A percentile compares a stretch with the other conserved stretches of the same genome.
Evolutionary conservation across 1,140 invertebrate genomes (phyloP).

Genomic region (Cydia fagiglandana): DNA sequence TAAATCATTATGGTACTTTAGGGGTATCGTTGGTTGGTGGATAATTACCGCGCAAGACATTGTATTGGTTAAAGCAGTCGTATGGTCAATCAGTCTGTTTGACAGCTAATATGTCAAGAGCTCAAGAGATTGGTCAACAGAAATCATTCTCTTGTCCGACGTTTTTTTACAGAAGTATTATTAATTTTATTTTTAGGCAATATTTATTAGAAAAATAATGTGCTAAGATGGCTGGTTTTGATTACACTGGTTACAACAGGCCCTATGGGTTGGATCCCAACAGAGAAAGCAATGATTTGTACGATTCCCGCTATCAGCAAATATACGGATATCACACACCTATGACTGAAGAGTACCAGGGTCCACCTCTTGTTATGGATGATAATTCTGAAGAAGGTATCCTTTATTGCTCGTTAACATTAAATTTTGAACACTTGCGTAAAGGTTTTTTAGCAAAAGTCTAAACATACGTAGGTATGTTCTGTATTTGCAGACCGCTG

Average conservation of each 20-base stretch:
- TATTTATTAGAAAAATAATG: slow-evolving; percentile 30
- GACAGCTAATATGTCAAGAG: slow-evolving; percentile 10
- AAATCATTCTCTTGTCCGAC: slow-evolving; percentile 14
- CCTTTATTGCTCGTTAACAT: not conserved
- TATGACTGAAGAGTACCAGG: slow-evolving; percentile 70
- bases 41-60: not conserved
- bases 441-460: not conserved
- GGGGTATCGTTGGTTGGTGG: not conserved
- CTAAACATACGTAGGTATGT: too few relatives aligned
- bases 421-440: not conserved
- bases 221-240: slow-evolving; percentile 71
- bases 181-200: slow-evolving; percentile 25
- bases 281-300: slow-evolving; percentile 70
- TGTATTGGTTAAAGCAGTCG: not conserved
- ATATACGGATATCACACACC: slow-evolving; percentile 75
- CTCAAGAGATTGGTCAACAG: not conserved
- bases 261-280: slow-evolving; percentile 70
- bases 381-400: slow-evolving; percentile 80
- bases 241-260: slow-evolving; percentile 69
- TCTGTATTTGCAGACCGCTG: not conserved
- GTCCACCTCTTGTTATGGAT: slow-evolving; percentile 72
- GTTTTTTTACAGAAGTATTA: slow-evolving; percentile 21
- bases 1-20: too few relatives aligned
- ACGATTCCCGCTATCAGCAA: slow-evolving; percentile 74
- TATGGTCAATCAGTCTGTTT: not conserved